Evolutionary conservation across 2,113 vertebrate genomes (phyloP).

Genomic region (Tetrax tetrax): DNA sequence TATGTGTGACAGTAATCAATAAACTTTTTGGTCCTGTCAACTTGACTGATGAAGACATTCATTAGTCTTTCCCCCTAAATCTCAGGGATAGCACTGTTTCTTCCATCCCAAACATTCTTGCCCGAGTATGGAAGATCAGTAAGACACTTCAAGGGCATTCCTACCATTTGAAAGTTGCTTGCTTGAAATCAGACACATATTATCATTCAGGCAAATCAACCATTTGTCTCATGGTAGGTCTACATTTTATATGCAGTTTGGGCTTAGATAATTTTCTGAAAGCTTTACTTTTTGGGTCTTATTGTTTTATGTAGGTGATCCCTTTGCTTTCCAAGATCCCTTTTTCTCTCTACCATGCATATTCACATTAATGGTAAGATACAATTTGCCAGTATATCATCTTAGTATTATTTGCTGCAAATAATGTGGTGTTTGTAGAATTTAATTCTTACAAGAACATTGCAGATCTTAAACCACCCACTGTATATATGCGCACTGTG

Average conservation of each 20-base stretch:
- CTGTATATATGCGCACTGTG: not conserved
- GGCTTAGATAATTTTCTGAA: not conserved
- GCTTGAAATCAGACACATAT: not conserved
- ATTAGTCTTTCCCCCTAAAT: not conserved
- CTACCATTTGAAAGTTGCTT: not conserved
- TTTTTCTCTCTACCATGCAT: not conserved
- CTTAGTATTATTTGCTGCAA: not conserved
- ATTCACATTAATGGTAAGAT: not conserved
- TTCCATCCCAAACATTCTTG: not conserved
- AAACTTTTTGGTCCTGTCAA: not conserved
- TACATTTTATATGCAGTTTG: not conserved
- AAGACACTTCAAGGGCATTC: not conserved
- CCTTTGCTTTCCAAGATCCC: not conserved
- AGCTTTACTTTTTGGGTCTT: not conserved
- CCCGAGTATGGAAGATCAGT: rapidly evolving
- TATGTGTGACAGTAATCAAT: not conserved
- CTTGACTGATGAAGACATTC: not conserved
- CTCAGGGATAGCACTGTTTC: not conserved
- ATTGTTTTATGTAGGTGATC: not conserved
- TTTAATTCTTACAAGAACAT: not conserved
- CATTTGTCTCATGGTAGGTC: not conserved
- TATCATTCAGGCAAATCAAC: not conserved
- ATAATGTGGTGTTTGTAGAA: not conserved
- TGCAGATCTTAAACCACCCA: not conserved
- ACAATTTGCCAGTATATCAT: not conserved